A percentile compares a stretch with the other conserved stretches of the same genome.
Conservation (phyloP, 2,888 invertebrate genomes). For the Agrotis segetum region DNA sequence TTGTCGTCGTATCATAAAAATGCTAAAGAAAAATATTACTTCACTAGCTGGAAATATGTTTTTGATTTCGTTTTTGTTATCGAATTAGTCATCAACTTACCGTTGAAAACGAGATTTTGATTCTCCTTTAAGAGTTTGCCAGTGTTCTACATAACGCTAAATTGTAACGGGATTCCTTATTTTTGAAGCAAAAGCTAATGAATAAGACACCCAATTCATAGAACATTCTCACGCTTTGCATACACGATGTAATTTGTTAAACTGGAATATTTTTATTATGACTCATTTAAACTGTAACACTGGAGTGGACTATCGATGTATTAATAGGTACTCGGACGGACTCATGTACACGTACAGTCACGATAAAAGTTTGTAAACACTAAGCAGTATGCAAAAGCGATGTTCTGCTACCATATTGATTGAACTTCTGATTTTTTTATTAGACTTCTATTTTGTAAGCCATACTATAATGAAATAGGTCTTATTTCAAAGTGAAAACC, state of each 20-base stretch:
- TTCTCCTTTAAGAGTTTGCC: conserved; percentile 46
- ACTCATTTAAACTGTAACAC: conserved; percentile 66
- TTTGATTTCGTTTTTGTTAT: conserved; percentile 55
- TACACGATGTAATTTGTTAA: conserved; percentile 62
- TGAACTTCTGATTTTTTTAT: too few relatives aligned
- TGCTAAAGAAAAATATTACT: conserved; percentile 14
- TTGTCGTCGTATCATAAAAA: conserved; percentile 17
- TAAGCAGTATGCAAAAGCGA: too few relatives aligned
- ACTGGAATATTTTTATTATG: conserved; percentile 72
- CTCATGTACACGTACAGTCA: conserved; percentile 37
- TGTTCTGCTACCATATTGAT: too few relatives aligned
- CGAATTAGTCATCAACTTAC: conserved; percentile 62
- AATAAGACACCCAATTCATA: conserved; percentile 63
- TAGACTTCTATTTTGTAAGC: too few relatives aligned
- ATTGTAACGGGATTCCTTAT: conserved; percentile 73
- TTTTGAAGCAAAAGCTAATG: conserved; percentile 70
- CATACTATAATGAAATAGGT: too few relatives aligned
- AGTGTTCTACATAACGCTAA: conserved; percentile 55
- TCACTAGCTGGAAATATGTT: conserved; percentile 33
- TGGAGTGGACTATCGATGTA: conserved; percentile 46
- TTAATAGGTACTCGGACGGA: conserved; percentile 47
- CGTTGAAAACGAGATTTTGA: conserved; percentile 63
- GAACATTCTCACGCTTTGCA: conserved; percentile 73
- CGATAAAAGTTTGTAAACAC: too few relatives aligned
- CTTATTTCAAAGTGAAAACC: too few relatives aligned